Evolutionary conservation across 2,797 vertebrate species (phyloP), one percentile per base, ranked within the genome.

Genomic region (Meriones psammophilus): DNA sequence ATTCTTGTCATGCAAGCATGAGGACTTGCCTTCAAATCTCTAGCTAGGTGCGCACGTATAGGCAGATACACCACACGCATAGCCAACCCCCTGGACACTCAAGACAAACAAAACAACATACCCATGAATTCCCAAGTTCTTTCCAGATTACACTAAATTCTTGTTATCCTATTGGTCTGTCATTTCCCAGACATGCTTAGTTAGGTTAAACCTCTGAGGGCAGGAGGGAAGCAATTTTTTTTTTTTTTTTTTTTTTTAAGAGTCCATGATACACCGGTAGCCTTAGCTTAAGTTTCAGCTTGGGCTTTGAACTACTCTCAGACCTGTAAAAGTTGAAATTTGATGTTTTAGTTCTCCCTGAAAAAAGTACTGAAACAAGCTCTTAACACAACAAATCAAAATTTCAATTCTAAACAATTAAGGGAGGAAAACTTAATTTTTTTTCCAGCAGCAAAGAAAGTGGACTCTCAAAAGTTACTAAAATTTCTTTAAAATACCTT

Each of bases 301-400:
- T 77, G 46, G 94, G 77, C 22, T 92, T 94, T 92, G 81, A 94
- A 83, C 74, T 58, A 22, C 94, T 76, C 92, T 95, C 56, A 91
- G 84, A 95, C 30, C 33, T 39, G 54, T 54, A 28, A 85, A 93
- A 78, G 6, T n/a, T 88, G 83, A 90, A 88, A 89, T 76, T 68
- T 78, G 22, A 66, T 69, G 2, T 90, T 89, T 89, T 50, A 80
- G 42, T 8, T 39, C 20, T 64, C 89, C 84, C 46, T 80, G 18
- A 15, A 39, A 54, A 92, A 78, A 5, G 60, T 33, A 69, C n/a
- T 54, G 4, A 36, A 24, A 24, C 15, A 8, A 71, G 1, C 28
- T 90, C 84, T 85, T 68, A 91, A 91, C 3, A 36, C 60, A 9
- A 86, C 58, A 94, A 94, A 86, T 79, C 13, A 91, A 79, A 69